These are phyloP conservation scores for Campylomormyrus tamandua DNA, from an alignment of 2,113 vertebrate species.

Conservation along the genomic window DNA sequence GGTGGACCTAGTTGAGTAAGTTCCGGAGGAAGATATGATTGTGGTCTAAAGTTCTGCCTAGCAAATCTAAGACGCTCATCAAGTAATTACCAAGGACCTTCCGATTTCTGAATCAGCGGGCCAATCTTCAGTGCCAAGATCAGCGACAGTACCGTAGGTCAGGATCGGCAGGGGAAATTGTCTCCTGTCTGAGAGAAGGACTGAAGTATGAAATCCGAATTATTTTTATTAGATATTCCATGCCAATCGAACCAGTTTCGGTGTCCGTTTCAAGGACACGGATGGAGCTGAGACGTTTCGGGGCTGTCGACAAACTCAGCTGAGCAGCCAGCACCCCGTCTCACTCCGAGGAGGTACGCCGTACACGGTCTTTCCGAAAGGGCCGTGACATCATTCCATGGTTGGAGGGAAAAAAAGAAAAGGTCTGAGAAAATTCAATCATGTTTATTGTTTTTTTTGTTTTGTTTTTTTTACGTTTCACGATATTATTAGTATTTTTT, in stretches of 20 bases:
- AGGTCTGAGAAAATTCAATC: constrained; percentile 1
- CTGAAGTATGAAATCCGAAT: constrained; percentile 3
- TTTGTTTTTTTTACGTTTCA: background rate
- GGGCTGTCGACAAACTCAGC: background rate
- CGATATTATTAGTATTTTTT: constrained; percentile 13
- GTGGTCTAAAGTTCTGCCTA: background rate
- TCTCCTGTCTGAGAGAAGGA: background rate
- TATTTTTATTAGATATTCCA: constrained; percentile 11
- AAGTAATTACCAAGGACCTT: constrained; percentile 8
- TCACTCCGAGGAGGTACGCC: background rate
- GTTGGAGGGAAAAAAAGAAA: background rate
- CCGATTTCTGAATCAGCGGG: background rate
- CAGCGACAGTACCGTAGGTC: background rate
- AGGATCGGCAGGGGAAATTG: background rate
- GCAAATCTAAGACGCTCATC: background rate
- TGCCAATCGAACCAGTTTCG: constrained; percentile 3
- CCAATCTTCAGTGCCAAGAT: constrained; percentile 12
- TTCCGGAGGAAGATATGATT: background rate
- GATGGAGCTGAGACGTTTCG: background rate
- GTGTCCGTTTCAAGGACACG: constrained; percentile 26
- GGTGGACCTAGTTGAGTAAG: background rate
- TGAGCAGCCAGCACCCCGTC: background rate
- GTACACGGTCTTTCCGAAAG: background rate
- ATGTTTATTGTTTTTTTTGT: background rate
- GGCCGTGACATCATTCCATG: constrained; percentile 15